Percentiles rank a stretch among this genome's conserved stretches.
phyloP scores from a whole-genome alignment of 2,113 vertebrate species.

The Phainopepla nitens region DNA sequence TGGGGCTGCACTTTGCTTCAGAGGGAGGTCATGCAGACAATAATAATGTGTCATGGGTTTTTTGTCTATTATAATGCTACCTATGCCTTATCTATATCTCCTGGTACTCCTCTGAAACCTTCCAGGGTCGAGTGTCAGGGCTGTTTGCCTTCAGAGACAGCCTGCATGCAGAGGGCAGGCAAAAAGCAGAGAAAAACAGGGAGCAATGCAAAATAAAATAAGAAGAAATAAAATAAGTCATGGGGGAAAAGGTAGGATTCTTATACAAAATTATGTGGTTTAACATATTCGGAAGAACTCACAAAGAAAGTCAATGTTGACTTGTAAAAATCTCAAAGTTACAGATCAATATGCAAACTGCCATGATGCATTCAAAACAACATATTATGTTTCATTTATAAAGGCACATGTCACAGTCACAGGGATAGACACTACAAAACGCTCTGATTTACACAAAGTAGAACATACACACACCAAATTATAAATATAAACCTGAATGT shows the following conservation, averaged over 20 bases:
- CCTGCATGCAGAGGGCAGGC: background rate
- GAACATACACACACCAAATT: background rate
- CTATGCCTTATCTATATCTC: background rate
- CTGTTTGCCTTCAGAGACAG: background rate
- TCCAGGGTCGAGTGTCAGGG: background rate
- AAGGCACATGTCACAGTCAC: background rate
- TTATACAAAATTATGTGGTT: background rate
- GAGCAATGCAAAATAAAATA: background rate
- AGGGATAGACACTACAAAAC: background rate
- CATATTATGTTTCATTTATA: slow-evolving; percentile 34
- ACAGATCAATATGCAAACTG: background rate
- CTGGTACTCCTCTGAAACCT: background rate
- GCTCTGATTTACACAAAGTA: background rate
- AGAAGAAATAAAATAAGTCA: background rate
- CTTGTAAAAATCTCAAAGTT: background rate
- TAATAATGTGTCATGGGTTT: slow-evolving; percentile 3
- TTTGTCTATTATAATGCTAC: background rate
- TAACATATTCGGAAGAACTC: background rate
- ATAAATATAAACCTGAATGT: background rate
- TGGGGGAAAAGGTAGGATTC: background rate
- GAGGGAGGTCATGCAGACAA: slow-evolving; percentile 46
- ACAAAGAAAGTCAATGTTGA: background rate
- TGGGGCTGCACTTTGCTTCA: background rate
- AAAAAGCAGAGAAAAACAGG: background rate
- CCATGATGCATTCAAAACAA: background rate